Conservation (phyloP, 2,888 invertebrate species). For the Hydroisotoma schaefferi region DNA sequence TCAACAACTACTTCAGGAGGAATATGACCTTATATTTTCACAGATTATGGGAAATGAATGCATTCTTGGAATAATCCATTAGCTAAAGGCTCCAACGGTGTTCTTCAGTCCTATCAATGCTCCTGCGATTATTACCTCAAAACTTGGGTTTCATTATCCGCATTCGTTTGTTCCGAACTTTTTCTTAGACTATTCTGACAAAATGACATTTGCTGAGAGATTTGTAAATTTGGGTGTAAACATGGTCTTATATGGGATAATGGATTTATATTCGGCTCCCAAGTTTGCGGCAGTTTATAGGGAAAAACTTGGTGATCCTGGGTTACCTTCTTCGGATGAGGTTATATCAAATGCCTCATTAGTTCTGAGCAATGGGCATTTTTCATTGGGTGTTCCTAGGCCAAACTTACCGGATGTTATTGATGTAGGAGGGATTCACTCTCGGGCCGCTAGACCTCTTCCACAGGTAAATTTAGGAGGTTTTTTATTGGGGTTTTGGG, state of each 20-base stretch:
- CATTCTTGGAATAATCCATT: slow-evolving; percentile 47
- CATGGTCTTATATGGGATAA: slow-evolving; percentile 51
- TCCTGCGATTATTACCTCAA: neutral
- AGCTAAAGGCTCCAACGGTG: slow-evolving; percentile 51
- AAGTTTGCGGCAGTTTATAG: slow-evolving; percentile 22
- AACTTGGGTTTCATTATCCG: slow-evolving; percentile 44
- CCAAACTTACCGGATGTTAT: slow-evolving; percentile 48
- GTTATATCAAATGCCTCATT: slow-evolving; percentile 31
- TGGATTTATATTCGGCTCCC: slow-evolving; percentile 50
- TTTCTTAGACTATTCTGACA: slow-evolving; percentile 42
- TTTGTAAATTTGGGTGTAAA: slow-evolving; percentile 48
- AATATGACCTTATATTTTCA: slow-evolving; percentile 49
- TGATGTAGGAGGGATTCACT: slow-evolving; percentile 50
- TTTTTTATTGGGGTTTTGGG: no score
- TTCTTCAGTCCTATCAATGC: slow-evolving; percentile 43
- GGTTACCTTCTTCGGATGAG: slow-evolving; percentile 13
- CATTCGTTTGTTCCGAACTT: slow-evolving; percentile 50
- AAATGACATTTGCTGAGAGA: slow-evolving; percentile 49
- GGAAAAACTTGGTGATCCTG: slow-evolving; percentile 25
- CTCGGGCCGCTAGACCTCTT: slow-evolving; percentile 40
- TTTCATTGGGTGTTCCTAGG: slow-evolving; percentile 38
- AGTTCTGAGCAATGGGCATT: slow-evolving; percentile 48
- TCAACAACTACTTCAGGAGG: slow-evolving; percentile 21
- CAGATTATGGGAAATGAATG: slow-evolving; percentile 49
- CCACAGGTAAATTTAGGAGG: slow-evolving; percentile 43